Conservation (phyloP, 2,113 vertebrate genomes). For the Pampusana beccarii region DNA sequence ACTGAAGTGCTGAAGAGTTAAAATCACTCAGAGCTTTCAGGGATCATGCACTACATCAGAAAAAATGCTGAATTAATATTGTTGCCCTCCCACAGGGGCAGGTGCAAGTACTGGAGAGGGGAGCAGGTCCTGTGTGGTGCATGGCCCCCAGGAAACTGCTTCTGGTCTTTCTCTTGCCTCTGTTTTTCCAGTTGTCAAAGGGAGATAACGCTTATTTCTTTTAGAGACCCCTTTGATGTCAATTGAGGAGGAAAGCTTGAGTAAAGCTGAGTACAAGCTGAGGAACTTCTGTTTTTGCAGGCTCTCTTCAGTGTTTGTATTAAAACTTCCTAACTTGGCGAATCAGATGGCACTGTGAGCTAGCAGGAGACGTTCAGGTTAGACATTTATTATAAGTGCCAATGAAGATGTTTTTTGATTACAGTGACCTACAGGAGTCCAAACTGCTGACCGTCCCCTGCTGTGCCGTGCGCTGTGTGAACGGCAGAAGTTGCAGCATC, state of each 20-base stretch:
- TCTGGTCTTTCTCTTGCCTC: neutral
- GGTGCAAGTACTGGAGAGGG: neutral
- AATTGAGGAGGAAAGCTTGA: neutral
- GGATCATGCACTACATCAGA: neutral
- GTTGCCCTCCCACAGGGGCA: neutral
- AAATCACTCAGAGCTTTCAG: neutral
- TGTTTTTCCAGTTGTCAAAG: neutral
- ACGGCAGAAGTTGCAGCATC: neutral
- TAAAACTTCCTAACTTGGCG: neutral
- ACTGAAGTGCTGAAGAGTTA: neutral
- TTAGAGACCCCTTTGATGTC: neutral
- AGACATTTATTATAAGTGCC: neutral
- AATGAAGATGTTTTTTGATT: neutral
- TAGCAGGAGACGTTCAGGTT: neutral
- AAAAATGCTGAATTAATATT: neutral
- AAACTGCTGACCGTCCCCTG: accelerated
- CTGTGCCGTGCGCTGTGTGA: neutral
- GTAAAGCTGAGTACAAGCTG: neutral
- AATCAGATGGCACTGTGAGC: neutral
- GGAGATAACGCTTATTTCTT: neutral
- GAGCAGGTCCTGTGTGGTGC: neutral
- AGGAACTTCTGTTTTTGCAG: neutral
- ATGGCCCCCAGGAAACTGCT: neutral
- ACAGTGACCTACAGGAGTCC: neutral
- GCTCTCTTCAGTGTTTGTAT: neutral